These are phyloP conservation scores for Beroe ovata DNA, from an alignment of 37 sponge, comb jelly and placozoan species.

Conservation along the genomic window DNA sequence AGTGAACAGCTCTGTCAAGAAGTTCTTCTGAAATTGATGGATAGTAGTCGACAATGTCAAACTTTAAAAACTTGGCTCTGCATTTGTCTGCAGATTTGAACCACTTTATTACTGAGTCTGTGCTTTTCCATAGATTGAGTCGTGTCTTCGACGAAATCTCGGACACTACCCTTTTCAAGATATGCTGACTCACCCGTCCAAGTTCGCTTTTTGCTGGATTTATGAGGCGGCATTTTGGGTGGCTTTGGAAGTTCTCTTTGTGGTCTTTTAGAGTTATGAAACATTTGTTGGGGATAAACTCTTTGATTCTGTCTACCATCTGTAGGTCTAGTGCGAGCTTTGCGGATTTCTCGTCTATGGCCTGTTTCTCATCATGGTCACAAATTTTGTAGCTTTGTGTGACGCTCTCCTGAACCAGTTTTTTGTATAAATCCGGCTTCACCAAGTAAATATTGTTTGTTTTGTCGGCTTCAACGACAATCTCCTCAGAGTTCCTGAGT, in stretches of 20 bases:
- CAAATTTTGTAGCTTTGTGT: not conserved
- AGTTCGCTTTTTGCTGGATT: not conserved
- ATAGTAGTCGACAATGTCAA: not conserved
- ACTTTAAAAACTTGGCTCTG: not conserved
- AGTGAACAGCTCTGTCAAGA: not conserved
- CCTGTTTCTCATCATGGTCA: not conserved
- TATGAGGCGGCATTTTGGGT: not conserved
- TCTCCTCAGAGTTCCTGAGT: not conserved
- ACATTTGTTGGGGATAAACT: not conserved
- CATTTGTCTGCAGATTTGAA: not conserved
- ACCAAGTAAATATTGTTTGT: not conserved
- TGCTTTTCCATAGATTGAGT: conserved; percentile 9
- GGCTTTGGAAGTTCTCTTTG: not conserved
- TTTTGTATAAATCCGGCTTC: not conserved
- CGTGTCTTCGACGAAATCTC: too few species aligned
- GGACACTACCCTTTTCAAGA: too few species aligned
- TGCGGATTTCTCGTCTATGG: not conserved
- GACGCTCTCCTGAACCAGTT: not conserved
- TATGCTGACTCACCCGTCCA: not conserved
- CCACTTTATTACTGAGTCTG: not conserved
- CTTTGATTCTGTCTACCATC: not conserved
- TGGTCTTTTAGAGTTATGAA: not conserved
- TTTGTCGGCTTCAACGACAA: not conserved
- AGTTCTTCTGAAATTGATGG: conserved; percentile 5
- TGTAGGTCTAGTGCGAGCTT: not conserved